Conservation (phyloP, 2,797 vertebrate species). For the Aldrovandia affinis region DNA sequence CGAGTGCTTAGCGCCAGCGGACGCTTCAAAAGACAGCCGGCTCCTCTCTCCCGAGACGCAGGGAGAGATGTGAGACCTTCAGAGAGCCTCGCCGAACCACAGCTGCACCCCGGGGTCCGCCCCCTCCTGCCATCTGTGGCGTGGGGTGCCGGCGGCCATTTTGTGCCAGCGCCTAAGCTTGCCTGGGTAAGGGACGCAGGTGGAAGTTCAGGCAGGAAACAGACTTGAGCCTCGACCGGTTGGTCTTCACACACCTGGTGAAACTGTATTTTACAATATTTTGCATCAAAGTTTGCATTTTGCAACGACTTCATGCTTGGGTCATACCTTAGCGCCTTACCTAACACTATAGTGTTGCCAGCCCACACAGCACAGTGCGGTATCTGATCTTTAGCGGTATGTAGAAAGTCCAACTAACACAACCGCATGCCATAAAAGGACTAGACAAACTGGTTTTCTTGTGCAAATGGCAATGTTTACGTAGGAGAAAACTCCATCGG, state of each 20-base stretch:
- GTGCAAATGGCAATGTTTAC: background rate
- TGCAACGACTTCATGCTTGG: too few relatives aligned
- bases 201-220: background rate
- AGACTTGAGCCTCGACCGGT: background rate
- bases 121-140: background rate
- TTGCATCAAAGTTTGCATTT: background rate
- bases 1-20: background rate
- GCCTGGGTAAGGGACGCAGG: background rate
- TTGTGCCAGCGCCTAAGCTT: background rate
- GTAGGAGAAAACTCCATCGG: background rate
- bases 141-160: background rate
- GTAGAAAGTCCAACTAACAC: background rate
- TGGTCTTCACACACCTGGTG: background rate
- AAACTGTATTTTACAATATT: background rate
- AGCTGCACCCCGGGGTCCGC: background rate
- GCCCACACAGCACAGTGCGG: background rate
- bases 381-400: background rate
- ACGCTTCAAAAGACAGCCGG: background rate
- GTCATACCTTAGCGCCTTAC: background rate
- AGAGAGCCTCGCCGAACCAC: background rate
- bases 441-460: background rate
- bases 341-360: background rate
- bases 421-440: background rate
- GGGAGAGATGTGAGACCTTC: background rate
- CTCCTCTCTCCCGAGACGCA: background rate